These are phyloP conservation scores for Eupithecia vulgata DNA, from an alignment of 2,888 invertebrate species.

Conservation along the genomic window DNA sequence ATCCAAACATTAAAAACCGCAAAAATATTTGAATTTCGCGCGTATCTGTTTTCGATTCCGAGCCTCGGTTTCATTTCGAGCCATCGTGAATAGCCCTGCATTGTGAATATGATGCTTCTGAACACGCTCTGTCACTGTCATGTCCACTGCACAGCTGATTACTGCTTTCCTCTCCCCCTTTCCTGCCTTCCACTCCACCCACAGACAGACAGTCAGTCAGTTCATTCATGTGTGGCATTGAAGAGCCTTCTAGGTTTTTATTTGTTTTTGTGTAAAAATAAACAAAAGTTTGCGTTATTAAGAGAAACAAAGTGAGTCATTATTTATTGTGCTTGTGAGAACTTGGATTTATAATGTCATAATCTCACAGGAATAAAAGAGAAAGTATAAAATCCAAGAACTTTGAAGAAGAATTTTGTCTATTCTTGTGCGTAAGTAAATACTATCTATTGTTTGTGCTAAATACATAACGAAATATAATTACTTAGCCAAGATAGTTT, in stretches of 20 bases:
- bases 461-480: background rate
- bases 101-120: too few species aligned
- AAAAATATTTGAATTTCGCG: too few species aligned
- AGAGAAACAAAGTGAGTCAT: background rate
- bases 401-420: background rate
- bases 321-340: background rate
- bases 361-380: background rate
- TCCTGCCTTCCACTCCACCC: too few species aligned
- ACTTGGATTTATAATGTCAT: background rate
- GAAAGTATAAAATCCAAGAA: background rate
- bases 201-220: too few species aligned
- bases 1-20: too few species aligned
- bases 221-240: background rate
- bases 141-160: background rate
- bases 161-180: background rate
- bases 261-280: conserved; percentile 3
- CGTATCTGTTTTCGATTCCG: too few species aligned
- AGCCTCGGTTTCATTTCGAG: too few species aligned
- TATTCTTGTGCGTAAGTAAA: background rate
- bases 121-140: background rate
- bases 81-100: too few species aligned
- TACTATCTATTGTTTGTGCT: background rate
- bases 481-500: background rate
- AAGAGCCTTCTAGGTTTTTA: background rate
- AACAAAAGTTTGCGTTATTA: background rate